Evolutionary conservation across 2,113 vertebrate genomes (phyloP), one percentile per base, ranked within the genome.

Genomic region (Nicator chloris): DNA sequence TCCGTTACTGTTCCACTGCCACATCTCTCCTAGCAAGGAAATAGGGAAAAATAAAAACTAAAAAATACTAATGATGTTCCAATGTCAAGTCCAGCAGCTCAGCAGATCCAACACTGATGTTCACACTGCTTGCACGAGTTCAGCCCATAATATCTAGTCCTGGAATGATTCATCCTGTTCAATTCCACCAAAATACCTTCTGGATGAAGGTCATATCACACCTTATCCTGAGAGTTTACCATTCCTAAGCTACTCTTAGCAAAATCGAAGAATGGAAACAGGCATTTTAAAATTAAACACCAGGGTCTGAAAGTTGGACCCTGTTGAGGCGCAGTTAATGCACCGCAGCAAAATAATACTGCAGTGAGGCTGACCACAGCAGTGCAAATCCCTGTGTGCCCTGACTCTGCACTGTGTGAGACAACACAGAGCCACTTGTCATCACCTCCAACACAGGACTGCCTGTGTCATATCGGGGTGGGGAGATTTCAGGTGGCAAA

Each of bases 41-140:
- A 17, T 20, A 5, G 9, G 13, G 4, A 7, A 63, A 70, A 39
- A 42, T 13, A 17, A 22, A 30, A 31, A 42, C 26, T 22, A 30
- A 11, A 51, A 63, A 49, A 22, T 11, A 50, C 39, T 42, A n/a
- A 10, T 78, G 19, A 44, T 56, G 39, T 39, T 73, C 44, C 26
- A 37, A 19, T 2, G 5, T 30, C 26, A 40, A 59, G 22, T 7
- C 39, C 86, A 81, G 39, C 27, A 8, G 24, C 47, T 68, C 82
- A 57, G 50, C 28, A 81, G 54, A 40, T 23, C 17, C 30, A 59
- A 11, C 11, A 6, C 4, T 60, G 63, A 76, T 0, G 0, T 40
- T 40, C 39, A 49, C 1, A 26, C 16, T 71, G 39, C 4, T 2
- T 5, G 6, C 31, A 49, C 0, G 0, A 80, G 23, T 50, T 13